Evolutionary conservation across 2,113 vertebrate genomes (phyloP).

Genomic region (Perccottus glenii): DNA sequence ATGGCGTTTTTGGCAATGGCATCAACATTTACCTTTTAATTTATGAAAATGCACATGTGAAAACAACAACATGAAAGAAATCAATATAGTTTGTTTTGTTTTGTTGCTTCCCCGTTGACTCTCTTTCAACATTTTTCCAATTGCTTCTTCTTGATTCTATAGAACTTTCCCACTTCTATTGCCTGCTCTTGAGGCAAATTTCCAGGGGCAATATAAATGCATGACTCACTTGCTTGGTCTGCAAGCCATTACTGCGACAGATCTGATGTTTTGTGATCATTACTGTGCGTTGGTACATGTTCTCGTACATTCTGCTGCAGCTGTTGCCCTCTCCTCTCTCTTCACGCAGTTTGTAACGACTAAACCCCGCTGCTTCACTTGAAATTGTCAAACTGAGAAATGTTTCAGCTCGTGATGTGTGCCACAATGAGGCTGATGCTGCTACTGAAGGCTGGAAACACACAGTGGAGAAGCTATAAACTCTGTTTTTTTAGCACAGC

Average conservation of each 20-base stretch:
- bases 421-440: background rate
- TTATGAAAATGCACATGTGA: too few species aligned
- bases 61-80: too few species aligned
- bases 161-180: background rate
- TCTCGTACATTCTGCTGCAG: background rate
- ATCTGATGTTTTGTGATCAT: background rate
- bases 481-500: background rate
- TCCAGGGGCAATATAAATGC: background rate
- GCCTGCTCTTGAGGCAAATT: background rate
- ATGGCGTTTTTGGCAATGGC: too few species aligned
- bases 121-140: too few species aligned
- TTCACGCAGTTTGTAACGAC: background rate
- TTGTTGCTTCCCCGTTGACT: too few species aligned
- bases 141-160: background rate
- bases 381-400: conserved; percentile 8
- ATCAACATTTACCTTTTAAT: too few species aligned
- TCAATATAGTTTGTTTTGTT: too few species aligned
- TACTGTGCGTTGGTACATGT: background rate
- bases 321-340: background rate
- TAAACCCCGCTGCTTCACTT: background rate
- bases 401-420: background rate
- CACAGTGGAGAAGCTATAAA: background rate
- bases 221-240: background rate
- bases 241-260: too few species aligned
- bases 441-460: background rate